phyloP scores from a whole-genome alignment of 2,888 invertebrate species.

The Hartigia nigra region DNA sequence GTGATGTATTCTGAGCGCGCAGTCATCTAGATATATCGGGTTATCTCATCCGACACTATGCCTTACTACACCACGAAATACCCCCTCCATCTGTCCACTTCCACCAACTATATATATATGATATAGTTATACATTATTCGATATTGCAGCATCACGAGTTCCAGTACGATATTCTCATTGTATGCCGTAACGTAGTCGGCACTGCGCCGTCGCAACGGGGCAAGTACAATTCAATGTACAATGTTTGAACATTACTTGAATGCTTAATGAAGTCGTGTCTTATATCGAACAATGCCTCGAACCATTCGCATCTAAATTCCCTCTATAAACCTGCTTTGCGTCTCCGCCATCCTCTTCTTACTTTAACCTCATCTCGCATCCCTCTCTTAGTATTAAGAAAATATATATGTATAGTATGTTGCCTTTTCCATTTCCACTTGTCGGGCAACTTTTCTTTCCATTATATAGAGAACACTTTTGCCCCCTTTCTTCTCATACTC shows the following conservation, averaged over 20 bases:
- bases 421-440: background rate
- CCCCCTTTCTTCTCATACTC: background rate
- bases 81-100: conserved; percentile 18
- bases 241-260: conserved; percentile 61
- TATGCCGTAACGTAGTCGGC: conserved; percentile 38
- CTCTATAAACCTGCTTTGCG: conserved; percentile 43
- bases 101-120: conserved; percentile 29
- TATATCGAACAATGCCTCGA: conserved; percentile 59
- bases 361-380: conserved; percentile 2
- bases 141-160: conserved; percentile 59
- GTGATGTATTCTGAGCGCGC: conserved; percentile 50
- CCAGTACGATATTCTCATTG: conserved; percentile 56
- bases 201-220: conserved; percentile 23
- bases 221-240: conserved; percentile 57
- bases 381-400: background rate
- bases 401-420: background rate
- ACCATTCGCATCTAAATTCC: conserved; percentile 55
- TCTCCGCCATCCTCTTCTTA: conserved; percentile 4
- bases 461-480: background rate
- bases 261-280: conserved; percentile 63
- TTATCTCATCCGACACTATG: conserved; percentile 46
- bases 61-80: conserved; percentile 32
- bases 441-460: background rate
- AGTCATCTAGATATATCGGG: conserved; percentile 46
- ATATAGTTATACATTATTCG: conserved; percentile 60